These are phyloP conservation scores for Thripadectes ignobilis DNA, from an alignment of 2,797 vertebrate genomes.

Conservation along the genomic window DNA sequence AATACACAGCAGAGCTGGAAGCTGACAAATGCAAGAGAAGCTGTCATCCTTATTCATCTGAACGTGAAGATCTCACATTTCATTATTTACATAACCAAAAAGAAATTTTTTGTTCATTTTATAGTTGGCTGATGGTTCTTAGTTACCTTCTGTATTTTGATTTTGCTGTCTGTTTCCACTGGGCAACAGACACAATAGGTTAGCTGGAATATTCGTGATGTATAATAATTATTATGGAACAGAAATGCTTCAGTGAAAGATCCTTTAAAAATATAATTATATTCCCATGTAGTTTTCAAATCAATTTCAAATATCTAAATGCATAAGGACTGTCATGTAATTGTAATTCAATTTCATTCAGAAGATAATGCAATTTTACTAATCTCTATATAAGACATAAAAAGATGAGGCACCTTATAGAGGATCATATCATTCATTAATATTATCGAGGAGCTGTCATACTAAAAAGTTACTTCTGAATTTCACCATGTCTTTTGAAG, in stretches of 20 bases:
- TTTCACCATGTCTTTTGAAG: conserved; percentile 54
- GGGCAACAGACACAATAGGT: neutral
- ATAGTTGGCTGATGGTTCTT: neutral
- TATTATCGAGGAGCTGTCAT: conserved; percentile 66
- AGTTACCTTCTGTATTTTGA: neutral
- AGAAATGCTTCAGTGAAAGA: neutral
- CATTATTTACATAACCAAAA: neutral
- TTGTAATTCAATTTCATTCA: conserved; percentile 58
- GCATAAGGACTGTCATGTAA: conserved; percentile 42
- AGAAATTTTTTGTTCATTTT: neutral
- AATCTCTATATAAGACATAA: conserved; percentile 54
- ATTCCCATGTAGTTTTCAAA: conserved; percentile 21
- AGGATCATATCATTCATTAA: conserved; percentile 62
- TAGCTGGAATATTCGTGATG: neutral
- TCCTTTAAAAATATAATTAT: conserved; percentile 27
- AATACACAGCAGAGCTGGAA: neutral
- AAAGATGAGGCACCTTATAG: conserved; percentile 60
- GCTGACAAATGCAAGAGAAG: neutral
- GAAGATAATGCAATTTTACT: conserved; percentile 62
- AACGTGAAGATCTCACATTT: neutral
- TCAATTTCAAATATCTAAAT: conserved; percentile 59
- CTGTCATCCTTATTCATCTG: neutral
- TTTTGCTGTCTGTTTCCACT: neutral
- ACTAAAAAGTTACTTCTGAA: conserved; percentile 59
- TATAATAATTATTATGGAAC: neutral